phyloP scores from a whole-genome alignment of 1,140 invertebrate species.

The Drosophila athabasca region DNA sequence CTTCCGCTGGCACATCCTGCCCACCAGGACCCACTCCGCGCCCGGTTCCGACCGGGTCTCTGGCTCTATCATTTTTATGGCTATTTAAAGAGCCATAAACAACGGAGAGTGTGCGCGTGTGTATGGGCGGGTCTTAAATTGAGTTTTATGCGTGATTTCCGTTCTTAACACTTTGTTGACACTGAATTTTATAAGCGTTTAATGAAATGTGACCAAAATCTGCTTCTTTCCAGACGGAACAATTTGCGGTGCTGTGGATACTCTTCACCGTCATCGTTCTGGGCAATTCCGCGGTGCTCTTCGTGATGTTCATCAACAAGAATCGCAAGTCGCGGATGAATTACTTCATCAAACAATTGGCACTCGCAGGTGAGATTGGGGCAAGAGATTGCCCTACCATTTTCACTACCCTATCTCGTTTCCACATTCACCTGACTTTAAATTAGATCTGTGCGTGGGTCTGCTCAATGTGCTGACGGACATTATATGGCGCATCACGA shows the following conservation, averaged over 20 bases:
- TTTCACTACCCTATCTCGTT: neutral
- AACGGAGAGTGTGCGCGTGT: conserved; percentile 21
- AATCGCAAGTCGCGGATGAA: conserved; percentile 96
- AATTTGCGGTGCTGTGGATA: conserved; percentile 94
- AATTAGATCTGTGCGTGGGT: conserved; percentile 92
- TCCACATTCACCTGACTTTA: conserved; percentile 29
- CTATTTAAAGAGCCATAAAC: conserved; percentile 74
- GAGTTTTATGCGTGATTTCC: conserved; percentile 77
- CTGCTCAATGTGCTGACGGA: conserved; percentile 94
- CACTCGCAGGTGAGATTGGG: conserved; percentile 91
- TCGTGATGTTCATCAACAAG: conserved; percentile 92
- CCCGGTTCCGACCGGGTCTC: conserved; percentile 15
- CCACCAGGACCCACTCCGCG: neutral
- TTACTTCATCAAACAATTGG: conserved; percentile 97
- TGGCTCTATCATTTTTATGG: conserved; percentile 75
- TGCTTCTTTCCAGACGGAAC: conserved; percentile 90
- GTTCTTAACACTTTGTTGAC: conserved; percentile 73
- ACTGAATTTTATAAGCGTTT: conserved; percentile 59
- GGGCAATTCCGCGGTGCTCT: conserved; percentile 94
- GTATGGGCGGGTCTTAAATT: conserved; percentile 62
- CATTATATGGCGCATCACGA: conserved; percentile 93
- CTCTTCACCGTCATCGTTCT: conserved; percentile 94
- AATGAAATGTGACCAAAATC: conserved; percentile 54
- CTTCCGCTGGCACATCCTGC: conserved; percentile 74
- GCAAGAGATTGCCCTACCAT: neutral